A percentile compares a stretch with the other conserved stretches of the same genome.
phyloP scores from a whole-genome alignment of 2,888 invertebrate genomes.

The Tanytarsus gracilentus region DNA sequence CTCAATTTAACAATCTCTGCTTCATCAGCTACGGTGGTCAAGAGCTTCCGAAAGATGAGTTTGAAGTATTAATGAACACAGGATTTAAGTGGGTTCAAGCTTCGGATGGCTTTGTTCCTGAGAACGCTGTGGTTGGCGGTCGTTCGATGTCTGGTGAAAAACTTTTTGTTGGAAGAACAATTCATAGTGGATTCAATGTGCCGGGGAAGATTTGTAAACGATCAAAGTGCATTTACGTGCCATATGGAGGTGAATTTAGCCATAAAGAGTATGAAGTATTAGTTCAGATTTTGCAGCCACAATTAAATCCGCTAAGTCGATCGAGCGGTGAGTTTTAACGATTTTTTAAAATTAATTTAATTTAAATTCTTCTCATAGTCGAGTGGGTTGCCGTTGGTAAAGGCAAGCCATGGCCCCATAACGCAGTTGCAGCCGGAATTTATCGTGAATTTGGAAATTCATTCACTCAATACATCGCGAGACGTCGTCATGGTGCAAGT shows the following conservation, averaged over 20 bases:
- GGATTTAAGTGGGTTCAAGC: not conserved
- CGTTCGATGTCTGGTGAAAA: not conserved
- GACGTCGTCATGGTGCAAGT: not conserved
- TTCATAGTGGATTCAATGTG: not conserved
- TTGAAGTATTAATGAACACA: not conserved
- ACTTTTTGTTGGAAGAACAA: not conserved
- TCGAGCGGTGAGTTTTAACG: not conserved
- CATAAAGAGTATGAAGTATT: not conserved
- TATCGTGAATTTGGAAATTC: slow-evolving; percentile 2
- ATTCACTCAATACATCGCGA: not conserved
- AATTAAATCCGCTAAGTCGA: not conserved
- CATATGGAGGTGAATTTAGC: not conserved
- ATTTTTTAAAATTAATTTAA: not conserved
- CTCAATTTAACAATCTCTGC: not conserved
- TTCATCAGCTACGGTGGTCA: not conserved
- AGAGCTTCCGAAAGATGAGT: not conserved
- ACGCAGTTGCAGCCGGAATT: not conserved
- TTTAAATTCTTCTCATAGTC: not conserved
- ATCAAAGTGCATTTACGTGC: not conserved
- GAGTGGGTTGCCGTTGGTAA: not conserved
- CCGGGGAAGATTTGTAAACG: not conserved
- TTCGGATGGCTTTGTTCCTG: not conserved
- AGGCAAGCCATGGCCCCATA: not conserved
- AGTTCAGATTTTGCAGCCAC: not conserved
- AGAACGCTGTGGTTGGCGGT: not conserved